phyloP scores from a whole-genome alignment of 2,888 invertebrate species.

The Chesias legatella region DNA sequence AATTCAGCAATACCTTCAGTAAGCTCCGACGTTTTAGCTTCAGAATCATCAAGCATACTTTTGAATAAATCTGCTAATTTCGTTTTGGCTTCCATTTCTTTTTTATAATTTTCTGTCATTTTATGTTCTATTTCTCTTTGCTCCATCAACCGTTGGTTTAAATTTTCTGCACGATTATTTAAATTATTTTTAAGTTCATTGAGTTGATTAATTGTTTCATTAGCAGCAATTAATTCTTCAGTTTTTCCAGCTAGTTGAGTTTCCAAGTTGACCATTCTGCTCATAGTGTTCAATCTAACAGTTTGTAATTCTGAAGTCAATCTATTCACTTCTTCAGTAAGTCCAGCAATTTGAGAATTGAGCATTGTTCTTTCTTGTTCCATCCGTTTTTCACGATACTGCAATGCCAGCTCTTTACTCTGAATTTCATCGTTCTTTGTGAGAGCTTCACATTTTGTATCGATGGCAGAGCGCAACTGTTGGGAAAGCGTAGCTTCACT shows the following conservation, averaged over 20 bases:
- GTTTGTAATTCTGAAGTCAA: conserved; percentile 89
- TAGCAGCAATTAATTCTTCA: conserved; percentile 88
- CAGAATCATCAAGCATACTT: conserved; percentile 88
- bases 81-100: conserved; percentile 92
- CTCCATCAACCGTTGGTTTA: conserved; percentile 85
- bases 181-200: conserved; percentile 86
- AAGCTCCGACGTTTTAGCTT: conserved; percentile 88
- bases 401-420: conserved; percentile 88
- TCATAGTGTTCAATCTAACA: conserved; percentile 84
- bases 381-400: conserved; percentile 90
- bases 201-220: conserved; percentile 84
- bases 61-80: conserved; percentile 92
- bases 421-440: conserved; percentile 89
- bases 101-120: conserved; percentile 86
- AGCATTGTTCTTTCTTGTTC: conserved; percentile 90
- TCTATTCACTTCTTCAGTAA: conserved; percentile 89
- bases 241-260: conserved; percentile 88
- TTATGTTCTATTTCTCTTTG: conserved; percentile 87
- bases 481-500: conserved; percentile 85
- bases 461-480: conserved; percentile 87
- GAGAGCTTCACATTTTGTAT: conserved; percentile 91
- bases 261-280: conserved; percentile 84
- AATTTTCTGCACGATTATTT: conserved; percentile 83
- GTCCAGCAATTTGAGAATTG: conserved; percentile 87
- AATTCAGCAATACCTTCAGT: conserved; percentile 88